Base-by-base conservation (phyloP, 2,888 invertebrate genomes). In the Zaprionus obscuricornis region DNA sequence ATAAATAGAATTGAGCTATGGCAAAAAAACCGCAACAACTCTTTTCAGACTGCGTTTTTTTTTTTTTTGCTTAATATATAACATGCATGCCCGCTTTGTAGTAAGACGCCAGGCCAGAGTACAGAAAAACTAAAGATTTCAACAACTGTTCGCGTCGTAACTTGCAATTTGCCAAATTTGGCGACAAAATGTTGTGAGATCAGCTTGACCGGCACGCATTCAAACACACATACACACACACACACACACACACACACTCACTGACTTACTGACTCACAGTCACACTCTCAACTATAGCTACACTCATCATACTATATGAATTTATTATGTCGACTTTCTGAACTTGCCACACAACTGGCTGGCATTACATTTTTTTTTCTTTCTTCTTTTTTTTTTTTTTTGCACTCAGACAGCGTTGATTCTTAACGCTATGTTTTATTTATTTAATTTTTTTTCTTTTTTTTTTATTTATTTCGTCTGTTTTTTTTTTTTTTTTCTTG, bases 151-250 rank as follows among this genome's bases (percentile, higher is more conserved):
- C 66, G 52, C 70, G 74, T n/a, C 74, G 73, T 74, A 70, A 59
- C 70, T 62, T 79, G 78, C 77, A 76, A 55, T 67, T 68, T 37
- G 65, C 84, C 78, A 81, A 76, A 78, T 70, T 74, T 74, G 84
- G 78, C 58, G 43, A 73, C 59, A 52, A 42, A 63, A 66, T 51
- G 45, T 62, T 57, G 57, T 26, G 65, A 65, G 58, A 37, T 70
- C 31, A 26, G 39, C 70, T 67, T 51, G 66, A 54, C 71, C 37
- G 29, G 24, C 36, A 52, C 13, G 37, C n/a, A n/a, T n/a, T n/a
- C n/a, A n/a, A n/a, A n/a, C n/a, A n/a, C n/a, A 27, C 17, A 42
- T 10, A 14, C 16, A 24, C 36, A 22, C 18, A 40, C 10, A 46
- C 5, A 34, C 2, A 36, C 8, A 22, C 31, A 24, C 20, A 45